phyloP scores from a whole-genome alignment of 2,888 invertebrate genomes.

The Cryptus armator region DNA sequence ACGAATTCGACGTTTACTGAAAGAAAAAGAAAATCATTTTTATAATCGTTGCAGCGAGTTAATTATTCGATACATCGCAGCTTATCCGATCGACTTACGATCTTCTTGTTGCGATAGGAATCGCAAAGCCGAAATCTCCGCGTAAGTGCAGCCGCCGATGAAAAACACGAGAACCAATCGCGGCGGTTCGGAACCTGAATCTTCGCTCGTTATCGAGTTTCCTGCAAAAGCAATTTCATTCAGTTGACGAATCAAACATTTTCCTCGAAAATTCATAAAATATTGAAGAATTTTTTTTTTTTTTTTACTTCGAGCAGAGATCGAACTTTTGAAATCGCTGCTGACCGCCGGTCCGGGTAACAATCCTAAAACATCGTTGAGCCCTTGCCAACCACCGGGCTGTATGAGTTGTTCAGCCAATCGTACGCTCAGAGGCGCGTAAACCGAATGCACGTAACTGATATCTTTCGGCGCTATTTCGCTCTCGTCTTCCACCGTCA shows the following conservation, averaged over 20 bases:
- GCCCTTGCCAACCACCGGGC: slow-evolving; percentile 91
- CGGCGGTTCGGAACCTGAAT: slow-evolving; percentile 86
- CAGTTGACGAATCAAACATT: slow-evolving; percentile 44
- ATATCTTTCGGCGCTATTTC: slow-evolving; percentile 95
- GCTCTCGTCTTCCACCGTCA: slow-evolving; percentile 95
- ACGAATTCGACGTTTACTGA: slow-evolving; percentile 94
- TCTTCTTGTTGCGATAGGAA: slow-evolving; percentile 92
- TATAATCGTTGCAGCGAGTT: neutral
- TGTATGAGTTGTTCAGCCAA: slow-evolving; percentile 93
- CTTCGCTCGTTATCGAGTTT: slow-evolving; percentile 84
- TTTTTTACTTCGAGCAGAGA: slow-evolving; percentile 73
- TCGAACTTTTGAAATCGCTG: slow-evolving; percentile 70
- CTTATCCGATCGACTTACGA: slow-evolving; percentile 79
- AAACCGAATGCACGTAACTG: slow-evolving; percentile 96
- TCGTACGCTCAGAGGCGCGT: slow-evolving; percentile 96
- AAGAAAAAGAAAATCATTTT: slow-evolving; percentile 71
- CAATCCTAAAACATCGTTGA: slow-evolving; percentile 93
- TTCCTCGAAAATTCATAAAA: neutral
- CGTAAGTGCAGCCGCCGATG: slow-evolving; percentile 98
- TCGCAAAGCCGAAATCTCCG: slow-evolving; percentile 94
- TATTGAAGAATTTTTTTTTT: slow-evolving; percentile 46
- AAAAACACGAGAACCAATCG: slow-evolving; percentile 96
- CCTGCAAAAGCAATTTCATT: slow-evolving; percentile 75
- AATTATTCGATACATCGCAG: neutral
- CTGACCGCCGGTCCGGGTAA: slow-evolving; percentile 91